Percentiles rank a stretch among this genome's conserved stretches.
phyloP scores from a whole-genome alignment of 2,888 invertebrate genomes.

The Uropetala carovei region DNA sequence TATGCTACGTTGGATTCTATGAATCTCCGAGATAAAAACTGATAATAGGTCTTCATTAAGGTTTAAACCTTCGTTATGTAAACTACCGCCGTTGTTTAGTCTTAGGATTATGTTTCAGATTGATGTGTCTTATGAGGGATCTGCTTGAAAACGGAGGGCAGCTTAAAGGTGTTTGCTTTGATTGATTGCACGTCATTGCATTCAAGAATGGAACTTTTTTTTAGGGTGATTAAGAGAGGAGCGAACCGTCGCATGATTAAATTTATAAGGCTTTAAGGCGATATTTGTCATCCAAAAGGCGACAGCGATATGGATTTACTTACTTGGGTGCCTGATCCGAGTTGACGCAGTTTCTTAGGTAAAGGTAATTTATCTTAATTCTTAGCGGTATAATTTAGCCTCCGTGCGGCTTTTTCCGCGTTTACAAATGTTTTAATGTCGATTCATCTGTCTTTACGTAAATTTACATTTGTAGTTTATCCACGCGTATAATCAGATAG shows the following conservation, averaged over 20 bases:
- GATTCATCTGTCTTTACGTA: too few relatives aligned
- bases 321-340: constrained; percentile 43
- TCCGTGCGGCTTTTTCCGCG: not conserved
- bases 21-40: too few relatives aligned
- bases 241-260: constrained; percentile 52
- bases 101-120: not conserved
- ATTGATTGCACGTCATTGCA: constrained; percentile 47
- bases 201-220: constrained; percentile 49
- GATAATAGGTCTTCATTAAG: too few relatives aligned
- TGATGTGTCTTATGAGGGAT: not conserved
- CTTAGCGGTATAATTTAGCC: not conserved
- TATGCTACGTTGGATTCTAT: too few relatives aligned
- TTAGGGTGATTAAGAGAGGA: constrained; percentile 56
- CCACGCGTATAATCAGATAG: too few relatives aligned
- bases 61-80: too few relatives aligned
- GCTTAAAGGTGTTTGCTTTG: constrained; percentile 25
- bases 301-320: constrained; percentile 14
- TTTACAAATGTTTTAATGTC: not conserved
- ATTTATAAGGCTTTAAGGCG: constrained; percentile 54
- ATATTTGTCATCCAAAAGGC: constrained; percentile 58
- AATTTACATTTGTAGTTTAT: too few relatives aligned
- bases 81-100: too few relatives aligned
- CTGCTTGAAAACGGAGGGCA: not conserved
- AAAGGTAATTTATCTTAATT: not conserved
- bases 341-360: constrained; percentile 13